Base-by-base conservation (phyloP, 2,797 vertebrate species). In the Micromesistius poutassou region DNA sequence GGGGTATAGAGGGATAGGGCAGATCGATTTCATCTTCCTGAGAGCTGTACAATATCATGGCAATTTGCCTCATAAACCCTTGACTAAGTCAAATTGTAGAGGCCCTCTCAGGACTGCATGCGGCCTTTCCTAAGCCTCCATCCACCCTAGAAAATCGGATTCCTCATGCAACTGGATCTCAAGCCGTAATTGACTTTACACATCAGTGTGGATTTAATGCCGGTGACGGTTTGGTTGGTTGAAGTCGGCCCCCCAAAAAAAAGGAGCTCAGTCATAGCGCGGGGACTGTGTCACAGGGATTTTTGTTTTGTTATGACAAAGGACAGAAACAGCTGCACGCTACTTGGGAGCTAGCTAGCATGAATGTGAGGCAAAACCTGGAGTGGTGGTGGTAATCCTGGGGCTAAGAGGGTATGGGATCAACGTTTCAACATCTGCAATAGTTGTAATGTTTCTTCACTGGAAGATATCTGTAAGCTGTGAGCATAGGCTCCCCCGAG, bases 401-500 rank as follows among this genome's bases (percentile, higher is more conserved):
- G n/a, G 84, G 86, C 88, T 86, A 87, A 91, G 87, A 91, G 90
- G 87, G 89, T 91, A 92, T 85, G 62, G 93, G 92, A 94, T 93
- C 93, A 94, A 94, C 92, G 93, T 95, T 93, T 94, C 93, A 93
- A 94, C 94, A 94, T 94, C 93, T 94, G 94, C 93, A 93, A 93
- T 91, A 93, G 93, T 93, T 93, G 94, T 93, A 92, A 93, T 91
- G 92, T 92, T 93, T 89, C 92, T 87, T 87, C 86, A 83, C 85
- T 92, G 91, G 92, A 91, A 92, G 91, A 91, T 93, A 93, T 91
- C 86, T 92, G 88, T 88, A 87, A 93, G 91, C 91, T 91, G 93
- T 78, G 89, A 95, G 93, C 89, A 88, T 82, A 82, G 85, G 87
- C 81, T 87, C 87, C 91, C 91, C 89, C 68, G 83, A 83, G 88